These are phyloP conservation scores for Zosterops lateralis DNA, from an alignment of 2,113 vertebrate genomes.

Conservation along the genomic window DNA sequence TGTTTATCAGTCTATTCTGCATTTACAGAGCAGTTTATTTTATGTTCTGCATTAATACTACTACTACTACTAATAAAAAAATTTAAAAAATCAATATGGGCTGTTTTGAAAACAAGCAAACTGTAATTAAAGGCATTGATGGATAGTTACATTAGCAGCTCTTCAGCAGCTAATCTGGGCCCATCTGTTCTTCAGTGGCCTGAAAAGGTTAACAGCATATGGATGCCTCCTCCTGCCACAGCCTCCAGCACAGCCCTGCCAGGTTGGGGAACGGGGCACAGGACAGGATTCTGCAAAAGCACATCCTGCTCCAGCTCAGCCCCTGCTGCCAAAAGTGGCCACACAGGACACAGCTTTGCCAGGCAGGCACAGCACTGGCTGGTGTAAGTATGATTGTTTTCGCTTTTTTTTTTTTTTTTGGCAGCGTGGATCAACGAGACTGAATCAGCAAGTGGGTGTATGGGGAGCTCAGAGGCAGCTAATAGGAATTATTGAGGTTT, in stretches of 20 bases:
- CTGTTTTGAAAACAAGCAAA: constrained; percentile 30
- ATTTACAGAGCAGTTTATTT: constrained; percentile 3
- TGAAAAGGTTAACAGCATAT: constrained; percentile 3
- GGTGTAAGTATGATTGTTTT: too few species aligned
- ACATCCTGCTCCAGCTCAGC: not conserved
- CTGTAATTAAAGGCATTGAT: constrained; percentile 31
- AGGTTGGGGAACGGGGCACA: not conserved
- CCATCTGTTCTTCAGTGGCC: constrained; percentile 17
- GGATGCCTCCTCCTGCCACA: not conserved
- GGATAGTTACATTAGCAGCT: constrained; percentile 23
- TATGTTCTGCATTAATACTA: not conserved
- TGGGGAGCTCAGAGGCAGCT: not conserved
- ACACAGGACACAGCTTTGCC: not conserved
- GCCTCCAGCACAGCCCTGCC: not conserved
- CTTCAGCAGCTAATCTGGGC: constrained; percentile 14
- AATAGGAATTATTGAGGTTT: not conserved
- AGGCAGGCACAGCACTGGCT: not conserved
- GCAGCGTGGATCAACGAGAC: not conserved
- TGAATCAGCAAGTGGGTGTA: not conserved
- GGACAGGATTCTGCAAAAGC: not conserved
- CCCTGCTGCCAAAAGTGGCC: not conserved
- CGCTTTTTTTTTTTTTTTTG: not conserved
- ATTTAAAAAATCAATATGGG: not conserved
- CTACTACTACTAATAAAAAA: not conserved
- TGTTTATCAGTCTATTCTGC: not conserved